A percentile compares a stretch with the other conserved stretches of the same genome.
phyloP scores from a whole-genome alignment of 2,113 vertebrate genomes.

The Channa argus region DNA sequence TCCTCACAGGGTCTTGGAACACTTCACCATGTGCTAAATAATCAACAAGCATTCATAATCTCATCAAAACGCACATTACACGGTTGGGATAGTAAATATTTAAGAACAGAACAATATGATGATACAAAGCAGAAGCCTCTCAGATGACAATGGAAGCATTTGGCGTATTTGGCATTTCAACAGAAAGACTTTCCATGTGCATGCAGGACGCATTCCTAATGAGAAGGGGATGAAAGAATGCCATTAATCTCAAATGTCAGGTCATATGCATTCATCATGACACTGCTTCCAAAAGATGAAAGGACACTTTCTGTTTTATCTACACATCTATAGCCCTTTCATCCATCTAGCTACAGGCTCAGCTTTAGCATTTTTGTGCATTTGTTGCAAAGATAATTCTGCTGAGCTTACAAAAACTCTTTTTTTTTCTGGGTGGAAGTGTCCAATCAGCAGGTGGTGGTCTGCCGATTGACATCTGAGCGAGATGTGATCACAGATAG shows the following conservation, averaged over 20 bases:
- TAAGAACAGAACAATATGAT: slow-evolving; percentile 26
- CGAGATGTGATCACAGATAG: slow-evolving; percentile 79
- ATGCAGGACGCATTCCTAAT: slow-evolving; percentile 21
- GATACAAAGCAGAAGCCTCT: slow-evolving; percentile 36
- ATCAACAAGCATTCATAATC: slow-evolving; percentile 12
- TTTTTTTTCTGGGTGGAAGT: slow-evolving; percentile 17
- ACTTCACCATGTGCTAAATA: slow-evolving; percentile 13
- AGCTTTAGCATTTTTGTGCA: neutral
- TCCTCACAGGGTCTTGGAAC: slow-evolving; percentile 4
- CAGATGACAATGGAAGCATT: slow-evolving; percentile 31
- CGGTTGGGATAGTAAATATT: neutral
- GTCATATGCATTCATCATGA: slow-evolving; percentile 13
- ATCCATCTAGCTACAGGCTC: neutral
- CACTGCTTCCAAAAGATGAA: slow-evolving; percentile 21
- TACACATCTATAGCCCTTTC: slow-evolving; percentile 1
- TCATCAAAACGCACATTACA: slow-evolving; percentile 24
- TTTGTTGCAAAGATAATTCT: slow-evolving; percentile 33
- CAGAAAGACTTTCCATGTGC: slow-evolving; percentile 22
- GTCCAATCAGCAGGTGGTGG: slow-evolving; percentile 74
- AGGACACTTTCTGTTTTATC: slow-evolving; percentile 24
- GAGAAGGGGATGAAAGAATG: slow-evolving; percentile 28
- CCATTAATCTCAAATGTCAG: slow-evolving; percentile 33
- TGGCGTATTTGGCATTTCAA: slow-evolving; percentile 24
- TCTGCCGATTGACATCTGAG: slow-evolving; percentile 68
- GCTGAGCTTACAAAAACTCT: slow-evolving; percentile 34